Conservation (phyloP, 2,797 vertebrate genomes). For the Urosaurus nigricauda region DNA sequence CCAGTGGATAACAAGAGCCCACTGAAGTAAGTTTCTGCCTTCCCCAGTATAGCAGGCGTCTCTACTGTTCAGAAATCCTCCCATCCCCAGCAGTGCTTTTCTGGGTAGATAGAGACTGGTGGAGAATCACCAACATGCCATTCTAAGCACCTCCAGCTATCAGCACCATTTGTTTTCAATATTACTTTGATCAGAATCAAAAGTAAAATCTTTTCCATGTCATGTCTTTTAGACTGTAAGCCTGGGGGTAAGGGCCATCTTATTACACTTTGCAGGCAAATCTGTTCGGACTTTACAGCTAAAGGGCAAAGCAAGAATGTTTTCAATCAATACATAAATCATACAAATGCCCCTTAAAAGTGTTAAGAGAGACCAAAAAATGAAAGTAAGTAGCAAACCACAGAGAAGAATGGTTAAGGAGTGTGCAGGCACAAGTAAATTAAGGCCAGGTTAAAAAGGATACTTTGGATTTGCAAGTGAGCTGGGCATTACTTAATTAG, state of each 20-base stretch:
- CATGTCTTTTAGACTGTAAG: too few relatives aligned
- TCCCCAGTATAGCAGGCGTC: too few relatives aligned
- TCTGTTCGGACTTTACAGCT: neutral
- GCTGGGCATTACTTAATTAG: neutral
- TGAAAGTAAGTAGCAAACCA: neutral
- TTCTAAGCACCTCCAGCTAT: too few relatives aligned
- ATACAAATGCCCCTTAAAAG: neutral
- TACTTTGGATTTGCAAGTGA: neutral
- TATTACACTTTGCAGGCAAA: neutral
- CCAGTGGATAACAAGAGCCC: too few relatives aligned
- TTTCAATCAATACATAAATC: neutral
- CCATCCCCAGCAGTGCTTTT: too few relatives aligned
- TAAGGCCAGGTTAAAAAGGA: neutral
- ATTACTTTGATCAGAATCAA: neutral
- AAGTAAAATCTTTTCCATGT: neutral
- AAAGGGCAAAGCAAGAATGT: neutral
- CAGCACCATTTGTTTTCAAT: too few relatives aligned
- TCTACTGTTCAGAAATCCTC: too few relatives aligned
- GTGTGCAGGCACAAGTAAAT: neutral
- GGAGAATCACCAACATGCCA: too few relatives aligned
- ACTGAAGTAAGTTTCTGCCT: too few relatives aligned
- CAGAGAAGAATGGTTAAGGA: neutral
- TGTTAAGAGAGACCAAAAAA: neutral
- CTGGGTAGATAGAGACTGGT: too few relatives aligned
- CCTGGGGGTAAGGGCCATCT: too few relatives aligned